Conservation (phyloP, 2,888 invertebrate genomes). For the Oscheius myriophilus region DNA sequence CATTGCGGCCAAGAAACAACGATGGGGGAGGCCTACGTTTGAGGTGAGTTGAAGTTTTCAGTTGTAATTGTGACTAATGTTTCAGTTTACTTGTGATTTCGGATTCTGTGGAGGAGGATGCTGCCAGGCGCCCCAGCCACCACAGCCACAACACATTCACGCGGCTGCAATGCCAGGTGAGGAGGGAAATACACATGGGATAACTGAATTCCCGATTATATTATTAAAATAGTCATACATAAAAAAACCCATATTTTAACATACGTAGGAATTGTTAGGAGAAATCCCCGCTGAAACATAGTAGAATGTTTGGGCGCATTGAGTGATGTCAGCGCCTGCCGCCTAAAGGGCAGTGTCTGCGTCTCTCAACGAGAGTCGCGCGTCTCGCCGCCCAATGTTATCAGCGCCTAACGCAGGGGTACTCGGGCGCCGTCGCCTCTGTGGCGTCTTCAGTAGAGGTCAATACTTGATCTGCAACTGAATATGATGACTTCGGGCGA, state of each 20-base stretch:
- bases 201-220: too few relatives aligned
- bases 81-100: constrained; percentile 28
- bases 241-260: too few relatives aligned
- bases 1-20: constrained; percentile 13
- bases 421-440: not conserved
- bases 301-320: too few relatives aligned
- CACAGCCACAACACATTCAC: constrained; percentile 34
- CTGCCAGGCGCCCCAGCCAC: constrained; percentile 32
- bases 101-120: constrained; percentile 45
- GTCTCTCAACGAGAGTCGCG: constrained; percentile 1
- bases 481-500: constrained; percentile 55
- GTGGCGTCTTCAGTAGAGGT: constrained; percentile 55
- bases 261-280: too few relatives aligned
- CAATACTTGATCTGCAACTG: constrained; percentile 56
- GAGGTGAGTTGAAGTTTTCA: constrained; percentile 8
- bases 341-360: not conserved
- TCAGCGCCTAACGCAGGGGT: not conserved
- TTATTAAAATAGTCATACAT: too few relatives aligned
- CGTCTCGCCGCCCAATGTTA: constrained; percentile 1
- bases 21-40: constrained; percentile 5
- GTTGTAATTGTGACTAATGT: not conserved
- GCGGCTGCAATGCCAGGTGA: constrained; percentile 40
- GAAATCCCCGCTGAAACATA: too few relatives aligned
- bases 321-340: too few relatives aligned
- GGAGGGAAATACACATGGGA: too few relatives aligned